Conservation (phyloP, 2,888 invertebrate genomes). For the Chloroclysta siterata region DNA sequence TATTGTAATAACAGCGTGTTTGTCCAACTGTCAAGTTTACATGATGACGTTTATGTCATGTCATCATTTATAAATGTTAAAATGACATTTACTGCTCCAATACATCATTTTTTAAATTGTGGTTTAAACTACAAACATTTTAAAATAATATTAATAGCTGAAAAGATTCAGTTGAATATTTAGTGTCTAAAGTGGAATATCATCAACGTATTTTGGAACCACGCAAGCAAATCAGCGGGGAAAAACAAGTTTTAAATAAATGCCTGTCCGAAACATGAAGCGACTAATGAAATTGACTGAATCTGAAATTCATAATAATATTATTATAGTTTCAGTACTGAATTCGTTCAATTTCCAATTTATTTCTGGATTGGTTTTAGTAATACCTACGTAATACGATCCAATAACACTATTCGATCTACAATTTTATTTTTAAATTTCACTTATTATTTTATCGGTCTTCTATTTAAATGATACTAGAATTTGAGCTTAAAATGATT, state of each 20-base stretch:
- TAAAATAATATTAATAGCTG: too few species aligned
- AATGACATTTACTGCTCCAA: too few species aligned
- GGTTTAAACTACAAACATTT: too few species aligned
- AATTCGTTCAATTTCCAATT: conserved; percentile 16
- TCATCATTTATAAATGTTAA: too few species aligned
- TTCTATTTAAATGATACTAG: neutral
- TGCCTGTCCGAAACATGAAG: neutral
- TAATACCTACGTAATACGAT: conserved; percentile 11
- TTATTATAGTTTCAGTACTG: neutral
- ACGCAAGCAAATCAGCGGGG: too few species aligned
- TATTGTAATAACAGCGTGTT: too few species aligned
- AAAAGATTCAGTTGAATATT: too few species aligned
- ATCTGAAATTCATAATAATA: conserved; percentile 1
- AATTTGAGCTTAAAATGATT: neutral
- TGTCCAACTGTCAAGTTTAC: too few species aligned
- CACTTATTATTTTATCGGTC: neutral
- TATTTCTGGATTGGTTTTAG: conserved; percentile 6
- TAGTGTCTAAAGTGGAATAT: too few species aligned
- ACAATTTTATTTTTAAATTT: conserved; percentile 1
- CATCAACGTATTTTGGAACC: too few species aligned
- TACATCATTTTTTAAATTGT: too few species aligned
- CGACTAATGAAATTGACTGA: conserved; percentile 8
- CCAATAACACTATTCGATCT: conserved; percentile 5
- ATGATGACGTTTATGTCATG: too few species aligned
- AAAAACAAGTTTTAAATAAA: conserved; percentile 2